A percentile compares a stretch with the other conserved stretches of the same genome.
phyloP scores from a whole-genome alignment of 2,113 vertebrate species.

The Eulacestoma nigropectus region DNA sequence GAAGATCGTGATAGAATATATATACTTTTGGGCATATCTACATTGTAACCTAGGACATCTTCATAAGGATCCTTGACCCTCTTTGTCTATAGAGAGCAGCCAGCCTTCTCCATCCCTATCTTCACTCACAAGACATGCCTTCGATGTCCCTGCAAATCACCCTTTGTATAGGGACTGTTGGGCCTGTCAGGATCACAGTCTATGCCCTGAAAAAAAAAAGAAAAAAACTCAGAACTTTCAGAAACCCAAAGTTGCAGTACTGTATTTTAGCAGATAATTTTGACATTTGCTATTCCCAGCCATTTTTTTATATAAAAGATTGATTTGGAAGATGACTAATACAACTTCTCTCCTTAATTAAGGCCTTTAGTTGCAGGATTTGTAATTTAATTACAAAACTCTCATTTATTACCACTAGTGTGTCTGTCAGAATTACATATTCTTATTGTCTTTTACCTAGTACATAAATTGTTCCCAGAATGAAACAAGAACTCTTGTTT shows the following conservation, averaged over 20 bases:
- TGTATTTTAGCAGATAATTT: background rate
- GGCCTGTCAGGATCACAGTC: background rate
- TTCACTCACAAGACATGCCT: fast-evolving
- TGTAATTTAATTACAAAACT: background rate
- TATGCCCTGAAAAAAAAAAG: fast-evolving
- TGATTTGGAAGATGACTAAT: background rate
- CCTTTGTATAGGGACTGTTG: too few relatives aligned
- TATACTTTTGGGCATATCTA: too few relatives aligned
- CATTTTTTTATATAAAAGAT: background rate
- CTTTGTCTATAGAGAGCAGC: background rate
- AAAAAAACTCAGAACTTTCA: background rate
- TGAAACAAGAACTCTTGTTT: slow-evolving; percentile 31
- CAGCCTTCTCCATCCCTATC: background rate
- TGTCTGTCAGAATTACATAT: slow-evolving; percentile 35
- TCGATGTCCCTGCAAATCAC: background rate
- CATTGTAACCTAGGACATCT: too few relatives aligned
- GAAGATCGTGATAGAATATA: too few relatives aligned
- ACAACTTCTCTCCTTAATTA: background rate
- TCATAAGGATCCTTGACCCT: background rate
- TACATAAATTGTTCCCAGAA: slow-evolving; percentile 4
- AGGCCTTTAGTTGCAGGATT: background rate
- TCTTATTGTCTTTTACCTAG: background rate
- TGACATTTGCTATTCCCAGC: background rate
- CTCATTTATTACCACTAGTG: background rate
- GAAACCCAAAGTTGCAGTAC: background rate